Conservation (phyloP, 2,797 vertebrate genomes). For the Chloroceryle inda region DNA sequence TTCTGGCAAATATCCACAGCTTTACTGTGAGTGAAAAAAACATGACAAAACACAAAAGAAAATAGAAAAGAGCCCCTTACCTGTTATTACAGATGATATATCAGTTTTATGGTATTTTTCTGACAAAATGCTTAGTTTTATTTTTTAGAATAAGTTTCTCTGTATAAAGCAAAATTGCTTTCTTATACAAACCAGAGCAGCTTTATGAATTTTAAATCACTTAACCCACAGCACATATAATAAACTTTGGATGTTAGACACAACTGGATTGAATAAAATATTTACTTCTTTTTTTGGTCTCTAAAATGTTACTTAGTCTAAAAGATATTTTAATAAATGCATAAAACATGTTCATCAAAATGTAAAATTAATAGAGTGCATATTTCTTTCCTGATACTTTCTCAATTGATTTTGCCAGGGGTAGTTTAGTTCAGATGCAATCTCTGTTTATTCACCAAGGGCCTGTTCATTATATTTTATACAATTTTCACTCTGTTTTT, state of each 20-base stretch:
- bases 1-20: not conserved
- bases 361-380: conserved; percentile 36
- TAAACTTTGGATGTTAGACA: conserved; percentile 38
- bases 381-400: conserved; percentile 51
- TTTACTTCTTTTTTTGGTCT: conserved; percentile 36
- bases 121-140: conserved; percentile 17
- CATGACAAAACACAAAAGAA: not conserved
- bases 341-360: conserved; percentile 57
- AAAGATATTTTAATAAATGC: conserved; percentile 53
- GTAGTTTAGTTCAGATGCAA: conserved; percentile 23
- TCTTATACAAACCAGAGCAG: conserved; percentile 27
- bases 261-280: conserved; percentile 59
- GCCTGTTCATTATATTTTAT: conserved; percentile 8
- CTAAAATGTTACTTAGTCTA: conserved; percentile 54
- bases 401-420: conserved; percentile 40
- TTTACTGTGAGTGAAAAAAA: not conserved
- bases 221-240: not conserved
- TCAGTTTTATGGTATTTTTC: not conserved
- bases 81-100: not conserved
- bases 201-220: conserved; percentile 69
- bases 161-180: conserved; percentile 29
- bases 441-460: not conserved
- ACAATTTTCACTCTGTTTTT: not conserved
- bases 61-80: not conserved
- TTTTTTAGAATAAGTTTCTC: not conserved